Base-by-base conservation (phyloP, 2,888 invertebrate genomes). In the Conomelus anceps region DNA sequence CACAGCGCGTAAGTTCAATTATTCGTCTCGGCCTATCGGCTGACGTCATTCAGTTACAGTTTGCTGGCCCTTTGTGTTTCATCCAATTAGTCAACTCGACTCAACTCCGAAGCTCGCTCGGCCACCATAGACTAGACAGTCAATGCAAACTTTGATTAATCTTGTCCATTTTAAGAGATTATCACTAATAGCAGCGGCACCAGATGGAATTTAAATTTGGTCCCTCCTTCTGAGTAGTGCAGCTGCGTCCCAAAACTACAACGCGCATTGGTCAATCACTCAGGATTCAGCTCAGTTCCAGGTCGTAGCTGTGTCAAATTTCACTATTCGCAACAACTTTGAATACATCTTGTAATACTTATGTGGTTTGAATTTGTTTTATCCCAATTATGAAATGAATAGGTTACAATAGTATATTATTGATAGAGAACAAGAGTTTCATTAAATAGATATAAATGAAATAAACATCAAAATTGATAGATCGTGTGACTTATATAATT, bases 21-120 rank as follows among this genome's bases (percentile, higher is more conserved):
- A 63, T 63, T 63, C 63, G 63, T 63, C 63, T 86, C 86, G 29
- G 86, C 86, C 24, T 86, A 86, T 86, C 86, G 29, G 26, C 86
- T 63, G 63, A 63, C 86, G 86, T 86, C 24, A 86, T 22, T 86
- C 86, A 23, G 26, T 86, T 24, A 86, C 23, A 86, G 26, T 86
- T 63, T 63, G 63, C 63, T 63, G 63, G 63, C n/a, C 86, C 86
- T 86, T 86, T 86, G 86, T 86, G 24, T 22, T 86, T 86, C 86
- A 86, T 86, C 86, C 24, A 86, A 86, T 86, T 86, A 86, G 29
- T 86, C 86, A 86, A 86, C 86, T 86, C 26, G 17, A 63, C 63
- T 63, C n/a, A 63, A 63, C 63, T 63, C 26, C 6, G 11, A 26
- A 11, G 26, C 26, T 20, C 63, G 63, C n/a, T 63, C 63, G 63